phyloP scores from a whole-genome alignment of 2,888 invertebrate species.

The Brachylomia viminalis region DNA sequence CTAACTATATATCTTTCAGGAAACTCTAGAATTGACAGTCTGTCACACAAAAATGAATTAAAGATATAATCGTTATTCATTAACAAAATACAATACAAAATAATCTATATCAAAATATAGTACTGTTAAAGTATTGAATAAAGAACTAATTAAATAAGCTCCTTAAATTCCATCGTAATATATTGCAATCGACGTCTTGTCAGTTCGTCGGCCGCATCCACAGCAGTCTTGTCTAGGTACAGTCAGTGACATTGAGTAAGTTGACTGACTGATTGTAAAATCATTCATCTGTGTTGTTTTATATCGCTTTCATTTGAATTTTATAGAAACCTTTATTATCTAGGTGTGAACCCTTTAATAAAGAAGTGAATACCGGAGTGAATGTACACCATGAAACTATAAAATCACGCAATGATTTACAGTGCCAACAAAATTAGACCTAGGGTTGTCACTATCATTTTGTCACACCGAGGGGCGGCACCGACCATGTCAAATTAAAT shows the following conservation, averaged over 20 bases:
- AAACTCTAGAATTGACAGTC: background rate
- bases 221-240: too few relatives aligned
- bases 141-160: too few relatives aligned
- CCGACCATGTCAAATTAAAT: constrained; percentile 83
- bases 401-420: constrained; percentile 63
- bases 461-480: constrained; percentile 71
- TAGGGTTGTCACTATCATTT: constrained; percentile 54
- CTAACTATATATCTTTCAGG: too few relatives aligned
- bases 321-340: background rate
- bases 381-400: constrained; percentile 36
- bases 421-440: constrained; percentile 50
- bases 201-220: too few relatives aligned
- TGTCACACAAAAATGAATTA: too few relatives aligned
- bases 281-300: background rate
- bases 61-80: too few relatives aligned
- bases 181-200: too few relatives aligned
- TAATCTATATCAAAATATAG: too few relatives aligned
- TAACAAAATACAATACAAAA: too few relatives aligned
- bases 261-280: background rate
- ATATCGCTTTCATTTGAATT: background rate
- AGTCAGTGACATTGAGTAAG: too few relatives aligned
- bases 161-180: too few relatives aligned
- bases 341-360: background rate
- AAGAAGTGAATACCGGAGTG: background rate
- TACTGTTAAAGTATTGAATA: too few relatives aligned